Evolutionary conservation across 2,888 invertebrate species (phyloP).

Genomic region (Lithophane socia): DNA sequence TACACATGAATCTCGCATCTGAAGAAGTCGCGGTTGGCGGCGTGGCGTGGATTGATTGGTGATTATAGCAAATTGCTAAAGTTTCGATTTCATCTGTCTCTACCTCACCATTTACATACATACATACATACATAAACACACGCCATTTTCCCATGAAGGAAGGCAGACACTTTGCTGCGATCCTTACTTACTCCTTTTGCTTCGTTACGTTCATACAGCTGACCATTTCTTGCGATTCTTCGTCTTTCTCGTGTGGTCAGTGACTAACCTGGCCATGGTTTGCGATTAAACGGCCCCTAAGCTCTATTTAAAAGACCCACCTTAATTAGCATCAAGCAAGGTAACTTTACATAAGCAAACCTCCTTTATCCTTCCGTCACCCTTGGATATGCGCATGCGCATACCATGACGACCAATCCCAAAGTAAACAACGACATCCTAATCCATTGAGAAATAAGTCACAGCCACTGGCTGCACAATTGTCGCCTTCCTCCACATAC

Average conservation of each 20-base stretch:
- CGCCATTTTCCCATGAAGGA: too few species aligned
- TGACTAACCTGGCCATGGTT: too few species aligned
- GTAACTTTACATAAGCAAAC: conserved; percentile 13
- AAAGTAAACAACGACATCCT: conserved; percentile 43
- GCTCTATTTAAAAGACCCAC: conserved; percentile 4
- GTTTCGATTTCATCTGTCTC: not conserved
- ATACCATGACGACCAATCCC: conserved; percentile 39
- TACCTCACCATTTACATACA: not conserved
- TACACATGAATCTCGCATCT: not conserved
- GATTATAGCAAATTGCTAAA: not conserved
- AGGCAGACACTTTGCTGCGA: too few species aligned
- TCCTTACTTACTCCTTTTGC: too few species aligned
- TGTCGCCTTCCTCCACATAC: conserved; percentile 62
- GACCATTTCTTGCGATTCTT: not conserved
- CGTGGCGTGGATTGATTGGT: too few species aligned
- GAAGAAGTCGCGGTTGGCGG: not conserved
- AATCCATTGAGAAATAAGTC: conserved; percentile 54
- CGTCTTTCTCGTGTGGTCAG: too few species aligned
- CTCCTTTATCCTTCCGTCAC: conserved; percentile 39
- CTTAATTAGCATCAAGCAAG: conserved; percentile 3
- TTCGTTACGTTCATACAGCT: too few species aligned
- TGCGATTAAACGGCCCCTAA: not conserved
- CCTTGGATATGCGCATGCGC: conserved; percentile 36
- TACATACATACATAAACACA: too few species aligned
- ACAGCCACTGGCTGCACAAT: conserved; percentile 52